Conservation (phyloP, 1,140 invertebrate species). For the Scaptomyza graminum region DNA sequence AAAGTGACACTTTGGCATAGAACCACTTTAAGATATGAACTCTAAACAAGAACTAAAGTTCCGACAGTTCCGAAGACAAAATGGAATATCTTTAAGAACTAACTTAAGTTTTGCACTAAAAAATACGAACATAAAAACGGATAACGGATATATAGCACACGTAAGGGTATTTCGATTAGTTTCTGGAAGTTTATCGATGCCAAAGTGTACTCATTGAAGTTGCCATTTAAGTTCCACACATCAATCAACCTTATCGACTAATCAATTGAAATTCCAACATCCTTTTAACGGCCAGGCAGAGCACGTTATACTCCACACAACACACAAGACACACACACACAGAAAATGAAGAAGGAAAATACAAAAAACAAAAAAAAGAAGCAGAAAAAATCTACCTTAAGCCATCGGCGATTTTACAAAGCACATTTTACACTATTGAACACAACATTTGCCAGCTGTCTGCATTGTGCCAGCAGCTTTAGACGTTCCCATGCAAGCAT, state of each 20-base stretch:
- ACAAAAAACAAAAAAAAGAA: not conserved
- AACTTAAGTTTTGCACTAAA: not conserved
- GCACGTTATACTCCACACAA: not conserved
- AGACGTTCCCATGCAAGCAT: conserved; percentile 56
- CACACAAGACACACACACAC: not conserved
- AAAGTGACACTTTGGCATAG: too few species aligned
- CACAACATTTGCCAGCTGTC: conserved; percentile 68
- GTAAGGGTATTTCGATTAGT: not conserved
- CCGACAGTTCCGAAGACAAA: too few species aligned
- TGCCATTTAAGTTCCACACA: conserved; percentile 26
- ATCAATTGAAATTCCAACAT: conserved; percentile 58
- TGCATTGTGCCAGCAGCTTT: conserved; percentile 60
- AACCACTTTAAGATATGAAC: not conserved
- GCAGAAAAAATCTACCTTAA: conserved; percentile 33
- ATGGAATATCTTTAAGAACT: not conserved
- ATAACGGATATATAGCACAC: not conserved
- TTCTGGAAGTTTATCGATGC: conserved; percentile 3
- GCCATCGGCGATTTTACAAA: conserved; percentile 44
- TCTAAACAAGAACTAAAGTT: too few species aligned
- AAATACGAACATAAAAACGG: not conserved
- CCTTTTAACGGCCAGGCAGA: not conserved
- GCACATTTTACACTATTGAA: conserved; percentile 58
- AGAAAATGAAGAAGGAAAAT: not conserved
- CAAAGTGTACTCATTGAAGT: not conserved
- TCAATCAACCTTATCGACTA: conserved; percentile 66